Evolutionary conservation across 2,888 invertebrate species (phyloP).

Genomic region (Microctonus aethiopoides): DNA sequence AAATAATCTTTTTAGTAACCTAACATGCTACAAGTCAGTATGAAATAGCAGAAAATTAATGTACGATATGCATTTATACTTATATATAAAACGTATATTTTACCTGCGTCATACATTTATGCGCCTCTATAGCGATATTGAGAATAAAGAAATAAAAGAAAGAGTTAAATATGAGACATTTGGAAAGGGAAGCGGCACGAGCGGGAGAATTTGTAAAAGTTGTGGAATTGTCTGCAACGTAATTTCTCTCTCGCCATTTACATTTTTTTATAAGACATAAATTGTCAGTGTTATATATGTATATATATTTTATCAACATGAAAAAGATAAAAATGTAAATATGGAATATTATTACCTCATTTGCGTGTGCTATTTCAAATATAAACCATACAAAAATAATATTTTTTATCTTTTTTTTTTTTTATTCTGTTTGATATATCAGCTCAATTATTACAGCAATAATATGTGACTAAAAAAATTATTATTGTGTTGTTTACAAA

Average conservation of each 20-base stretch:
- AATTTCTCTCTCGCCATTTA: background rate
- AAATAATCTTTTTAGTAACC: background rate
- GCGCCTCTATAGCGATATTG: conserved; percentile 11
- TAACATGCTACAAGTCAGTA: background rate
- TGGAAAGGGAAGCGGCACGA: background rate
- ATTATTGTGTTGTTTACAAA: too few species aligned
- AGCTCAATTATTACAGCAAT: too few species aligned
- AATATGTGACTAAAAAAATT: too few species aligned
- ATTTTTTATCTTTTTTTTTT: background rate
- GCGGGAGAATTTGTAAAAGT: conserved; percentile 1
- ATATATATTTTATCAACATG: background rate
- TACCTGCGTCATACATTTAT: background rate
- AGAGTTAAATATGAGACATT: conserved; percentile 8
- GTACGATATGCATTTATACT: background rate
- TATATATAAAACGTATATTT: background rate
- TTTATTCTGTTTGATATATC: too few species aligned
- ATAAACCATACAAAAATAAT: background rate
- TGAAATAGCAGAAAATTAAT: background rate
- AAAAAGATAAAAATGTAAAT: background rate
- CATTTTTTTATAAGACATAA: background rate
- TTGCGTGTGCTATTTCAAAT: background rate
- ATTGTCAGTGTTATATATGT: too few species aligned
- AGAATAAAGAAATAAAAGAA: background rate
- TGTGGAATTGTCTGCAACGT: background rate
- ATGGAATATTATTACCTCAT: background rate